These are phyloP conservation scores for Siniperca scherzeri DNA, from an alignment of 2,797 vertebrate genomes.

Conservation along the genomic window DNA sequence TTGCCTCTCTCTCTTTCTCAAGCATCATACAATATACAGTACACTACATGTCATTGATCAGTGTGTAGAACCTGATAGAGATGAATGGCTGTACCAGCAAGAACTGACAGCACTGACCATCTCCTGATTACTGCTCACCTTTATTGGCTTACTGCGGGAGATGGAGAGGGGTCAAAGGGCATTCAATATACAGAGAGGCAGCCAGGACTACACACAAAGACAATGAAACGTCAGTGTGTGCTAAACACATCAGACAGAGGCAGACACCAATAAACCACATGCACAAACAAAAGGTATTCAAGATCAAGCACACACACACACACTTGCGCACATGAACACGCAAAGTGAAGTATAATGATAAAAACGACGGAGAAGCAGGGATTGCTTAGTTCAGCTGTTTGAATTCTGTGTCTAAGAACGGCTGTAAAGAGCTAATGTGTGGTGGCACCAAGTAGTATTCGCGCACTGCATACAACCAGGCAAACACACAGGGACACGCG, in stretches of 20 bases:
- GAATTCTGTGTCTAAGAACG: conserved; percentile 17
- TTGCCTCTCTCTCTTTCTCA: neutral
- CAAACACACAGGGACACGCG: neutral
- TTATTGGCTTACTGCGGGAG: conserved; percentile 73
- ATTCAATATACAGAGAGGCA: conserved; percentile 53
- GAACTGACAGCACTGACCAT: conserved; percentile 75
- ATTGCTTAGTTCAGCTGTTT: conserved; percentile 42
- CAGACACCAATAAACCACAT: conserved; percentile 33
- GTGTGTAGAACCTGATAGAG: conserved; percentile 61
- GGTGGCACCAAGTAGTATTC: conserved; percentile 1
- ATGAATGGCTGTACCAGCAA: conserved; percentile 66
- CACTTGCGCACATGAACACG: neutral
- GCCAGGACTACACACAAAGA: conserved; percentile 29
- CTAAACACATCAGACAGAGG: conserved; percentile 44
- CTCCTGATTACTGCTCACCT: conserved; percentile 81
- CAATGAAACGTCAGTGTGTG: conserved; percentile 11
- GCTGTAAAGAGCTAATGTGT: conserved; percentile 35
- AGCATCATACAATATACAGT: conserved; percentile 33
- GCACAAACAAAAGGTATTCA: conserved; percentile 16
- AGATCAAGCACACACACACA: conserved; percentile 21
- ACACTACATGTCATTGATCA: conserved; percentile 58
- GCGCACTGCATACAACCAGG: conserved; percentile 8
- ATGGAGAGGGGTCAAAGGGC: conserved; percentile 72
- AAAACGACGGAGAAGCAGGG: neutral
- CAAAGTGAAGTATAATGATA: neutral